These are phyloP conservation scores for Heterodera carotae DNA, from an alignment of 1,140 invertebrate species.

Conservation along the genomic window DNA sequence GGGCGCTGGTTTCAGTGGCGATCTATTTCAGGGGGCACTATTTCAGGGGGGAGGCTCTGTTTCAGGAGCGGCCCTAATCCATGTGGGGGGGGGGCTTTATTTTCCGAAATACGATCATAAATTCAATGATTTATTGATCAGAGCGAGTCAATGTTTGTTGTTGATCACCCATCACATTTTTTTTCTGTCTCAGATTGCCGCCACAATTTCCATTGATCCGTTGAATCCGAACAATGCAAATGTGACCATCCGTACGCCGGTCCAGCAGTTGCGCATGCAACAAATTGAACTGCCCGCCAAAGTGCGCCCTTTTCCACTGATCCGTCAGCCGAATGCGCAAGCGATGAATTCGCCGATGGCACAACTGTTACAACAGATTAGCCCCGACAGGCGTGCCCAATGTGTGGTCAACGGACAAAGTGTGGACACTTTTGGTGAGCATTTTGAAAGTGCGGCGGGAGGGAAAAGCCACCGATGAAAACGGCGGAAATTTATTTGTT, in stretches of 20 bases:
- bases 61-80: no score
- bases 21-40: no score
- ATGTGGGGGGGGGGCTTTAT: no score
- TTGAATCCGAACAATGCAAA: slow-evolving; percentile 38
- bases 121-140: no score
- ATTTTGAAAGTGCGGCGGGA: slow-evolving; percentile 12
- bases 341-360: slow-evolving; percentile 14
- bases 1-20: no score
- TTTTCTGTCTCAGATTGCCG: slow-evolving; percentile 10
- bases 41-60: no score
- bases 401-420: slow-evolving; percentile 36
- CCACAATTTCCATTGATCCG: slow-evolving; percentile 39
- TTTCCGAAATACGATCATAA: no score
- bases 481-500: no score
- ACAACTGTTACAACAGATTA: slow-evolving; percentile 15
- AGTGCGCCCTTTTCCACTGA: slow-evolving; percentile 39
- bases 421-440: slow-evolving; percentile 43
- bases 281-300: slow-evolving; percentile 35
- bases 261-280: slow-evolving; percentile 27
- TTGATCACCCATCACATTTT: not conserved
- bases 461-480: not conserved
- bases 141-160: not conserved
- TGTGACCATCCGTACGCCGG: slow-evolving; percentile 33
- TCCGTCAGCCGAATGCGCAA: slow-evolving; percentile 20
- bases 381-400: slow-evolving; percentile 30